phyloP scores from a whole-genome alignment of 2,113 vertebrate genomes.

The Tetrao urogallus region DNA sequence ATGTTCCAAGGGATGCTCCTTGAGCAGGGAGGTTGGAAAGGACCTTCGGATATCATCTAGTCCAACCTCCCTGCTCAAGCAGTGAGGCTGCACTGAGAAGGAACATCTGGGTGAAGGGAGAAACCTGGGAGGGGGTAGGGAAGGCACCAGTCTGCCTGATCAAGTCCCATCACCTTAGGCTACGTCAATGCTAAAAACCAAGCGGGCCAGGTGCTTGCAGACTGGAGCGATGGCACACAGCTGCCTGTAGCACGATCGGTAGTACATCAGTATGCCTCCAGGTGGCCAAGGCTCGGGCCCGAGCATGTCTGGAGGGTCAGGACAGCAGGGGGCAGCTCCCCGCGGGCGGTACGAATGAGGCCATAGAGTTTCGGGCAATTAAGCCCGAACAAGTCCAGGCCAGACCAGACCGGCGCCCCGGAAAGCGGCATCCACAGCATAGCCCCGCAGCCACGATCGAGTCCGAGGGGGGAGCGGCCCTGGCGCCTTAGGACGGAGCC shows the following conservation, averaged over 20 bases:
- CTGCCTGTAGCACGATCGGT: too few species aligned
- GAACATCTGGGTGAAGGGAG: accelerated
- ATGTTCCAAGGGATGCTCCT: background rate
- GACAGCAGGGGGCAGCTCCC: background rate
- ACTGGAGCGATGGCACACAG: background rate
- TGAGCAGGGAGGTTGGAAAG: background rate
- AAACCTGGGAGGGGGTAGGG: background rate
- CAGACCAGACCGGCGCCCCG: background rate
- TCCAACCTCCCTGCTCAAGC: too few species aligned
- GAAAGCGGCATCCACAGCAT: background rate
- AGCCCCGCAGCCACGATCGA: background rate
- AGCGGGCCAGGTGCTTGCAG: accelerated
- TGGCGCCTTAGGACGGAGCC: background rate
- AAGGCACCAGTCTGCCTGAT: too few species aligned
- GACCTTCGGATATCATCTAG: too few species aligned
- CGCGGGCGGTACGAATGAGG: background rate
- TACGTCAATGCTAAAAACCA: accelerated
- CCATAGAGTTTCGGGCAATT: background rate
- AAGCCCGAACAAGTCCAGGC: background rate
- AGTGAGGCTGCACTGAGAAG: accelerated
- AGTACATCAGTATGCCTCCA: too few species aligned
- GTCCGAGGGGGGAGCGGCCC: background rate
- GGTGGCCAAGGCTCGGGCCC: background rate
- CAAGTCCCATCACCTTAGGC: background rate
- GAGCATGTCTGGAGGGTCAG: too few species aligned